Evolutionary conservation across 1,140 invertebrate species (phyloP).

Genomic region (Magallana gigas): DNA sequence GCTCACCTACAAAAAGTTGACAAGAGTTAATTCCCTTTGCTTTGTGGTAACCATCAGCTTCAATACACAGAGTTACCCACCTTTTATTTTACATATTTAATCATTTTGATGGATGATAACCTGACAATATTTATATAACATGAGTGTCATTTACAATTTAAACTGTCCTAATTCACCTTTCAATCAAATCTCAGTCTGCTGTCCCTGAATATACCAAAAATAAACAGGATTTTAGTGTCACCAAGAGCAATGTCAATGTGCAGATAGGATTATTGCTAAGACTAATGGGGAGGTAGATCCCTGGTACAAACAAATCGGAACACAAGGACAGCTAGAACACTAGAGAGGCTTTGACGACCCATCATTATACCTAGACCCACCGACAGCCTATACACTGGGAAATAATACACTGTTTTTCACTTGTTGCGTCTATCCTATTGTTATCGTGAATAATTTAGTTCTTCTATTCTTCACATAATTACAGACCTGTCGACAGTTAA

Average conservation of each 20-base stretch:
- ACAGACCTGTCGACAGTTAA: background rate
- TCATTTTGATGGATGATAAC: too few relatives aligned
- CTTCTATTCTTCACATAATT: constrained; percentile 9
- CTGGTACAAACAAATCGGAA: background rate
- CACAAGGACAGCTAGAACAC: background rate
- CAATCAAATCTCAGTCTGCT: constrained; percentile 1
- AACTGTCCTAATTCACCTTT: constrained; percentile 24
- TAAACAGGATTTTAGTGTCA: constrained; percentile 31
- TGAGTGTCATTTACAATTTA: constrained; percentile 16
- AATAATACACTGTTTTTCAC: background rate
- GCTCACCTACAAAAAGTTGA: constrained; percentile 1
- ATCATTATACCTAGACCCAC: constrained; percentile 3
- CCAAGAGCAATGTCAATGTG: constrained; percentile 25
- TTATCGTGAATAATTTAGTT: constrained; percentile 1
- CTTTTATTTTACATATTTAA: too few relatives aligned
- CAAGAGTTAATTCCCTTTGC: background rate
- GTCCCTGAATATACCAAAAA: constrained; percentile 26
- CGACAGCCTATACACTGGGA: background rate
- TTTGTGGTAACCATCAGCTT: background rate
- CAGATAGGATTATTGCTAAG: constrained; percentile 6
- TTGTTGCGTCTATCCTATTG: background rate
- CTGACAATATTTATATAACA: background rate
- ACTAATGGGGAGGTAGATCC: constrained; percentile 14
- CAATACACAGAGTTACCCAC: background rate
- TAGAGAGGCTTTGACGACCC: background rate